Evolutionary conservation across 2,113 vertebrate genomes (phyloP).

Genomic region (Pomatorhinus ruficollis): DNA sequence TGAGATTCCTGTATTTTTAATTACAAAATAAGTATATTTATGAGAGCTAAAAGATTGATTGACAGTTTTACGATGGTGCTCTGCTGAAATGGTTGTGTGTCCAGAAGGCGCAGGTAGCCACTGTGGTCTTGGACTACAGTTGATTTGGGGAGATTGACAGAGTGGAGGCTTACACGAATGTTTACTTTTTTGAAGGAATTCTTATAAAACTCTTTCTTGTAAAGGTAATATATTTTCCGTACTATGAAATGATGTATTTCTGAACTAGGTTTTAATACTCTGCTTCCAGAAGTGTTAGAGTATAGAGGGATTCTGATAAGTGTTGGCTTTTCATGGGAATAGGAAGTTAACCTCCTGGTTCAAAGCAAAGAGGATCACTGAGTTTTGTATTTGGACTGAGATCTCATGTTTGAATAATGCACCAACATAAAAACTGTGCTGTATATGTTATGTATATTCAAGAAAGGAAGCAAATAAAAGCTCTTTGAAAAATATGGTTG

Average conservation of each 20-base stretch:
- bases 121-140: background rate
- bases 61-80: background rate
- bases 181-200: constrained; percentile 72
- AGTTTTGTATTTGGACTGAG: constrained; percentile 30
- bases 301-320: constrained; percentile 10
- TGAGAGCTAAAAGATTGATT: constrained; percentile 11
- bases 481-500: background rate
- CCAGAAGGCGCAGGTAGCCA: constrained; percentile 56
- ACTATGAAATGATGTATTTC: constrained; percentile 60
- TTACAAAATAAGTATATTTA: constrained; percentile 39
- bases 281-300: constrained; percentile 47
- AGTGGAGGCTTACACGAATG: constrained; percentile 21
- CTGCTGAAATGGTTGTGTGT: constrained; percentile 21
- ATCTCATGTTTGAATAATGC: constrained; percentile 9
- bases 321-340: constrained; percentile 46
- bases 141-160: background rate
- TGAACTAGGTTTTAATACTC: constrained; percentile 60
- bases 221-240: constrained; percentile 78
- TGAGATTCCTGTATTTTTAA: constrained; percentile 47
- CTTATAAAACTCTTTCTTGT: constrained; percentile 72
- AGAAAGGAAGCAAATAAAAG: constrained; percentile 51
- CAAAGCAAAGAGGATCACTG: constrained; percentile 42
- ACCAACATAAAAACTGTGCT: background rate
- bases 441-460: background rate
- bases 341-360: constrained; percentile 21